Evolutionary conservation across 2,888 invertebrate species (phyloP).

Genomic region (Phaedon cochleariae): DNA sequence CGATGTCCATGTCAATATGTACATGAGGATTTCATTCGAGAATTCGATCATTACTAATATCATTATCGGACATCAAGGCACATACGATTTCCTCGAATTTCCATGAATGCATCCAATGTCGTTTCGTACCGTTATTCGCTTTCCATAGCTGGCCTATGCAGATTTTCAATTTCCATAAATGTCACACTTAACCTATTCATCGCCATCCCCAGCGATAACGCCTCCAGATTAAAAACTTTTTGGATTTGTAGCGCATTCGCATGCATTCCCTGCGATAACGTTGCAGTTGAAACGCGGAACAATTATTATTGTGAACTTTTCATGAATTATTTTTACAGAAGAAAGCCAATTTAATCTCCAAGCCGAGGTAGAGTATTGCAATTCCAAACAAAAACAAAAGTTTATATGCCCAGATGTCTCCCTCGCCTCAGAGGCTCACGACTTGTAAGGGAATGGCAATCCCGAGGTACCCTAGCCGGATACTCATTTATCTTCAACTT

Average conservation of each 20-base stretch:
- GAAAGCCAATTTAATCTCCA: too few relatives aligned
- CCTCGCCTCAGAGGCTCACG: too few relatives aligned
- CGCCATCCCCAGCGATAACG: background rate
- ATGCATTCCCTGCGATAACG: background rate
- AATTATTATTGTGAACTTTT: background rate
- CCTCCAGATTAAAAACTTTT: background rate
- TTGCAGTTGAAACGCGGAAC: background rate
- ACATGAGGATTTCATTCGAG: too few relatives aligned
- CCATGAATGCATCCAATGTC: background rate
- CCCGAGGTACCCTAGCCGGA: too few relatives aligned
- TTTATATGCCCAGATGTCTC: too few relatives aligned
- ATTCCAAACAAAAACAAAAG: too few relatives aligned
- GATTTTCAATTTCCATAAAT: constrained; percentile 14
- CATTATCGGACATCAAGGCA: background rate
- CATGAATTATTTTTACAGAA: too few relatives aligned
- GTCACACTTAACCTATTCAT: background rate
- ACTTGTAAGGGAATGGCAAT: too few relatives aligned
- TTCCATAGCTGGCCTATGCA: constrained; percentile 7
- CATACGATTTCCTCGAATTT: background rate
- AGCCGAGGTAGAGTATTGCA: too few relatives aligned
- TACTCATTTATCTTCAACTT: too few relatives aligned
- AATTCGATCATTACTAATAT: too few relatives aligned
- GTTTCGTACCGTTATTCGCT: constrained; percentile 3
- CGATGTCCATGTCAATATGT: too few relatives aligned
- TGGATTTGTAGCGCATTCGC: background rate